Evolutionary conservation across 2,797 vertebrate genomes (phyloP), one percentile per base, ranked within the genome.

Genomic region (Typhlichthys eigenmanni): DNA sequence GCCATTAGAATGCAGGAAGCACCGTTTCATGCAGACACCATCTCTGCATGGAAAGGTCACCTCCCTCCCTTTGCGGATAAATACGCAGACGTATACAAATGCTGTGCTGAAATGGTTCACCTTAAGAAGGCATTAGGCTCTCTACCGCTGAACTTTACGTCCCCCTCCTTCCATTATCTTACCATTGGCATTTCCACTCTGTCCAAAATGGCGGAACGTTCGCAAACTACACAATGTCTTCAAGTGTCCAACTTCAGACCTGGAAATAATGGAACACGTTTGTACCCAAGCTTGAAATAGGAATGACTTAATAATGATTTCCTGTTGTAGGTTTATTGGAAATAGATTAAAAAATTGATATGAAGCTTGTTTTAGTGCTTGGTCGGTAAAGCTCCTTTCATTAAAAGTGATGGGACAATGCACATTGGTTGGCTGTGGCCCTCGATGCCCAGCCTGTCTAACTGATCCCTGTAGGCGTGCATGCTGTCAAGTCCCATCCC

Each of bases 31-130:
- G 85, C 92, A 93, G 92, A 92, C 91, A 87, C 83, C 85, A 89
- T 92, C 91, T 85, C 89, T 81, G 76, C 85, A 78, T 69, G 84
- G 90, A 93, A 94, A 94, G 93, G 93, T 93, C 93, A 93, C 87
- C 82, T 88, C 84, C 88, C 89, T 85, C 85, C 88, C 85, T 84
- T 69, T 47, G 75, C 66, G 86, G 87, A 90, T 93, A 92, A 93
- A 93, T 91, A 93, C 91, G 86, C 88, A 88, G 89, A 91, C 85
- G 75, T 92, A 92, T 92, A 92, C 91, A 91, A 92, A 92, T 91
- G 90, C 73, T 86, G 76, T 86, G 81, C 79, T 83, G 86, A 92
- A 91, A 92, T 85, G 89, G 87, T 68, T 91, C 90, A 90, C 90
- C 91, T 92, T 92, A 92, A 91, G 86, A 91, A 90, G 89, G 87